These are phyloP conservation scores for Lamprologus ornatipinnis DNA, from an alignment of 2,113 vertebrate genomes.

Conservation along the genomic window DNA sequence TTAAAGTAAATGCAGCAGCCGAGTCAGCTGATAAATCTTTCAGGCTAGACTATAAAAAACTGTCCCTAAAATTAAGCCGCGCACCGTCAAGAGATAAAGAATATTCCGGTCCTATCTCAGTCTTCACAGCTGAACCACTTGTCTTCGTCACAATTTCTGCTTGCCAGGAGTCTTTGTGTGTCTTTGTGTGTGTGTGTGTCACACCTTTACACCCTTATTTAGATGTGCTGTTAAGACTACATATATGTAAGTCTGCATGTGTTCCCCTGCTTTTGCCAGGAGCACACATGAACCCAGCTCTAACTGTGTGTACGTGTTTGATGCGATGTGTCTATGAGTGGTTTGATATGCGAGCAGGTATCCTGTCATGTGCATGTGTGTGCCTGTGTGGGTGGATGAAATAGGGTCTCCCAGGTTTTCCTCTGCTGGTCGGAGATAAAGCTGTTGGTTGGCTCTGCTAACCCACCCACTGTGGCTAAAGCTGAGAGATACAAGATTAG, in stretches of 20 bases:
- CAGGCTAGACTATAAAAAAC: slow-evolving; percentile 36
- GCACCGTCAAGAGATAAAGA: slow-evolving; percentile 25
- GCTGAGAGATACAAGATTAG: slow-evolving; percentile 65
- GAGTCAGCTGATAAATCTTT: slow-evolving; percentile 37
- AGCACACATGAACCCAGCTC: neutral
- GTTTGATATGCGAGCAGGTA: slow-evolving; percentile 1
- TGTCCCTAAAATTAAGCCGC: slow-evolving; percentile 40
- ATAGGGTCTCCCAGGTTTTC: slow-evolving; percentile 35
- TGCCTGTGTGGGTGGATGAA: neutral
- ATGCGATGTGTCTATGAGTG: neutral
- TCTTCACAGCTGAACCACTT: slow-evolving; percentile 10
- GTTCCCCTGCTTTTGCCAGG: neutral
- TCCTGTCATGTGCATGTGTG: neutral
- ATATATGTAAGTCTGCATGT: neutral
- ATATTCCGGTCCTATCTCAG: slow-evolving; percentile 21
- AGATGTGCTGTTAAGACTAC: neutral
- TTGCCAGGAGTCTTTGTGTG: neutral
- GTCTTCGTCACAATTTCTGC: neutral
- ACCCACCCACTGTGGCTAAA: slow-evolving; percentile 42
- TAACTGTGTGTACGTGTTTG: neutral
- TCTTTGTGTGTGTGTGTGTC: neutral
- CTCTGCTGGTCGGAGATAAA: slow-evolving; percentile 62
- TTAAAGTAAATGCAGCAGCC: slow-evolving; percentile 4
- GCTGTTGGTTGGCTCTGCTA: slow-evolving; percentile 29
- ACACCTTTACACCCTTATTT: neutral